Percentiles rank a stretch among this genome's conserved stretches.
Evolutionary conservation across 2,113 vertebrate genomes (phyloP).

Genomic region (Emydocephalus ijimae): DNA sequence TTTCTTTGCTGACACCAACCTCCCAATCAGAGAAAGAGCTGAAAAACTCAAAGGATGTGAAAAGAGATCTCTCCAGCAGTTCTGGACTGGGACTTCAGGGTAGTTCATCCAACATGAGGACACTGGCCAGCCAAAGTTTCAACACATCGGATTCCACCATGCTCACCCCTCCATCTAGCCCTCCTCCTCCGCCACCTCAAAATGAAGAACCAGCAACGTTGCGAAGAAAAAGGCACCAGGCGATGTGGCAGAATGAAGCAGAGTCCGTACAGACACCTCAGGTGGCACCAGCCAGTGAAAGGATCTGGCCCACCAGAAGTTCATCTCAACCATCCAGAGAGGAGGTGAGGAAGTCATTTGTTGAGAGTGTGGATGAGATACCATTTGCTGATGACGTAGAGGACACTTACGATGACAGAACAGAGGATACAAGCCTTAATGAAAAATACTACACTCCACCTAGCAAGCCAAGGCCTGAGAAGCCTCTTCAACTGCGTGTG

Average conservation of each 20-base stretch:
- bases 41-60: slow-evolving; percentile 71
- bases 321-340: slow-evolving; percentile 64
- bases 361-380: slow-evolving; percentile 94
- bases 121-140: slow-evolving; percentile 82
- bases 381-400: slow-evolving; percentile 96
- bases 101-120: slow-evolving; percentile 82
- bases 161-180: slow-evolving; percentile 95
- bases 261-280: slow-evolving; percentile 48
- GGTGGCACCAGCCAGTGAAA: slow-evolving; percentile 32
- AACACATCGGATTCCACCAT: slow-evolving; percentile 90
- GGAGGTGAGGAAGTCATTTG: slow-evolving; percentile 85
- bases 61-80: slow-evolving; percentile 83
- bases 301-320: slow-evolving; percentile 54
- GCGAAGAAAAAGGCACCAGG: slow-evolving; percentile 71
- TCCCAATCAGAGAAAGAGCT: slow-evolving; percentile 75
- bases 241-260: slow-evolving; percentile 70
- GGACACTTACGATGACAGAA: slow-evolving; percentile 85
- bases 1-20: slow-evolving; percentile 69
- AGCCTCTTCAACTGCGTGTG: slow-evolving; percentile 65
- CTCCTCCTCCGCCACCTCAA: slow-evolving; percentile 86
- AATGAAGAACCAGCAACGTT: slow-evolving; percentile 88
- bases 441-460: slow-evolving; percentile 85
- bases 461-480: slow-evolving; percentile 69
- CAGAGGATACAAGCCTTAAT: slow-evolving; percentile 76
- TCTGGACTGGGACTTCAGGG: slow-evolving; percentile 88